Base-by-base conservation (phyloP, 2,888 invertebrate species). In the Dinocampus coccinellae region DNA sequence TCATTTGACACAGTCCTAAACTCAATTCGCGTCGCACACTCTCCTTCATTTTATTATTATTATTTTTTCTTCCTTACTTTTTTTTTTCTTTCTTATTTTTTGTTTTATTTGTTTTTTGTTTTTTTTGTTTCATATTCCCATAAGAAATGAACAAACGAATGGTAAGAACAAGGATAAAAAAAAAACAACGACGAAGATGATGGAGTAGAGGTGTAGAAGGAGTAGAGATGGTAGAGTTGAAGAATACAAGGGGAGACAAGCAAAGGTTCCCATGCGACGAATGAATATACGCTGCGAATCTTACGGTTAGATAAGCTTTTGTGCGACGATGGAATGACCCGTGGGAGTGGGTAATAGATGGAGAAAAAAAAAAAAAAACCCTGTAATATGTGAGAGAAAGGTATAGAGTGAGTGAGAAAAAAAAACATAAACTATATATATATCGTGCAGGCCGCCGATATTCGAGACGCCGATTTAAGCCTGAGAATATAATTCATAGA, bases 1-100 rank as follows among this genome's bases (percentile, higher is more conserved):
- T 85, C 85, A 86, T 86, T 86, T 86, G 86, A 85, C 86, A 86
- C 86, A 86, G 86, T 85, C 83, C 83, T 85, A 84, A 86, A 85
- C 81, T 79, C 81, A 81, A 86, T 86, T 86, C 83, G 84, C 82
- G 84, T 81, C 84, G 84, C 81, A 78, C 79, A 80, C 77, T 62
- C 74, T 58, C 58, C 53, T 33, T 65, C 39, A 58, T 64, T 69
- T 64, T 29, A 69, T 78, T n/a, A n/a, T n/a, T n/a, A n/a, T n/a
- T n/a, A n/a, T n/a, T n/a, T n/a, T n/a, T n/a, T n/a, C n/a, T n/a
- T n/a, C n/a, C n/a, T n/a, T n/a, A n/a, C n/a, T n/a, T n/a, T n/a
- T n/a, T n/a, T n/a, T n/a, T n/a, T n/a, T n/a, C n/a, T n/a, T n/a
- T n/a, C n/a, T n/a, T n/a, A n/a, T n/a, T n/a, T n/a, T n/a, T n/a